Base-by-base conservation (phyloP, 2,888 invertebrate genomes). In the Dryobotodes eremita region DNA sequence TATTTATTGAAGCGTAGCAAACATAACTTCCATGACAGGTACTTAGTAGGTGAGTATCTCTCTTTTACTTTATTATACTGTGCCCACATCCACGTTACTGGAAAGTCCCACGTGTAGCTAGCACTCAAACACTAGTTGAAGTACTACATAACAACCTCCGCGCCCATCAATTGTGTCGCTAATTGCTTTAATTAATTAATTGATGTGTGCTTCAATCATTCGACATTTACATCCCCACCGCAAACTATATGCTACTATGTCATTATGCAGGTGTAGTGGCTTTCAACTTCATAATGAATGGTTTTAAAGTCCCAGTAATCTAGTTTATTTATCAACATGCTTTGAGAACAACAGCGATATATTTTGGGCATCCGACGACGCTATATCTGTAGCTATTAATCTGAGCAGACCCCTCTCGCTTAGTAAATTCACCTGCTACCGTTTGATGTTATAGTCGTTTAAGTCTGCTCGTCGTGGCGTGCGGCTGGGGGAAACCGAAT, bases 341-440 rank as follows among this genome's bases (percentile, higher is more conserved):
- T 86, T 87, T 83, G 78, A 82, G 83, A 88, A 87, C 85, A 90
- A 90, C 87, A 83, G 84, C 89, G 84, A 90, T 91, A 89, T 89
- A 91, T 92, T 92, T 90, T 81, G 84, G 84, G 86, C 86, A 90
- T 89, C 91, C 88, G 36, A 82, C 90, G 89, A 88, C 89, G 90
- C 89, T 90, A 86, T 93, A 94, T 94, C 94, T 92, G 77, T 74
- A 83, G 85, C 92, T 91, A 95, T 95, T 94, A 94, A 95, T 95
- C 94, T 94, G 90, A 92, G 89, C 90, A 90, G 91, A 89, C 86
- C 88, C 88, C 86, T 82, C 88, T 87, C 89, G 92, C 94, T 93
- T 92, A 92, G 91, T 94, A 93, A 93, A 93, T 94, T 93, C 92
- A 94, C 93, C 93, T 94, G 93, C 91, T 90, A 91, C 88, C 91